Evolutionary conservation across 92 coral and sea anemone genomes (phyloP), one percentile per base, ranked within the genome.

Genomic region (Zoanthus sansibaricus): DNA sequence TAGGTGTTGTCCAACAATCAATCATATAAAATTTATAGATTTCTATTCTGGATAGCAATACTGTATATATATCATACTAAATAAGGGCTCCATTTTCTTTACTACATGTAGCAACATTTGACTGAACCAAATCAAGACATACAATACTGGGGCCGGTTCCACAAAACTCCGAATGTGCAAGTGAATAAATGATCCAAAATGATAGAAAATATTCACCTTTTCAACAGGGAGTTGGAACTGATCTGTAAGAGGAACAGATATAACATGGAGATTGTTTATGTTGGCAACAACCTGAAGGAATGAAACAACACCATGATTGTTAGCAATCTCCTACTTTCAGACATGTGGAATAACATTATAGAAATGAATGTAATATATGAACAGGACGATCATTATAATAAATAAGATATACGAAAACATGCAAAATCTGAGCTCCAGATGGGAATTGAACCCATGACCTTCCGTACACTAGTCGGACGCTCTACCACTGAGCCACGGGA

Each of bases 281-380:
- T 87, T 83, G 31, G 90, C 90, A 61, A 87, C 79, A 30, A 87
- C 90, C 90, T 87, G 85, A 20, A n/a, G 18, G 18, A 62, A 18
- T 16, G 46, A 33, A 69, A 37, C 1, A 15, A 30, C 16, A 30
- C 12, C 42, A 69, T 20, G 45, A 30, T 31, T 62, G 31, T 72
- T 4, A 47, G 6, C 9, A 5, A 13, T 17, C 13, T 32, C 88
- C 72, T 54, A 62, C 25, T 49, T 49, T 49, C 1, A 20, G 15
- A 67, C 37, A 25, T 67, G 4, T 67, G 0, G 33, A 18, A 9
- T 67, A 30, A 21, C 13, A 20, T 20, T 30, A 67, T 9, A 1
- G 7, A 67, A n/a, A n/a, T n/a, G n/a, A n/a, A 18, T 18, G 10
- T 21, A 6, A 20, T 21, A 25, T 25, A 25, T 25, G 25, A 25